A percentile compares a stretch with the other conserved stretches of the same genome.
Evolutionary conservation across 2,113 vertebrate genomes (phyloP).

Genomic region (Podocnemis expansa): DNA sequence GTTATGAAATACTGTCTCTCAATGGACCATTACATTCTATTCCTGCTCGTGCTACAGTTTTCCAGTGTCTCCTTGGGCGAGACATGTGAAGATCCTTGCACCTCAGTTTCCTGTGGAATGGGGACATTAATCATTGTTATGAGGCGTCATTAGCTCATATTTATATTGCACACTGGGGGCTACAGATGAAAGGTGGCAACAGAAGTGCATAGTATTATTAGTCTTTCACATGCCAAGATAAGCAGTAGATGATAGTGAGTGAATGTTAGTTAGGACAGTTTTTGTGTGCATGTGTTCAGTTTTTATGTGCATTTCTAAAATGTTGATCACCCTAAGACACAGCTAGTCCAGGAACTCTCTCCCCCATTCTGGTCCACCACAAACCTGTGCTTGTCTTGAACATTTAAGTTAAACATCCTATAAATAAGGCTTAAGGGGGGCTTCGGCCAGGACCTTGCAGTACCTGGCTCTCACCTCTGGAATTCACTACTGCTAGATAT

Average conservation of each 20-base stretch:
- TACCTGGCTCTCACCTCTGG: background rate
- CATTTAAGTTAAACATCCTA: background rate
- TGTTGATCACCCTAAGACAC: background rate
- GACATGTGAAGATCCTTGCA: background rate
- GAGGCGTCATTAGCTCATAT: background rate
- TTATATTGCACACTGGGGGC: background rate
- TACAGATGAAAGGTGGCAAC: too few relatives aligned
- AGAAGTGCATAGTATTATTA: background rate
- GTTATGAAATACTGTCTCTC: background rate
- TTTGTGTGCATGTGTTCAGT: background rate
- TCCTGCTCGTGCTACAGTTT: too few relatives aligned
- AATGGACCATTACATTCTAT: background rate
- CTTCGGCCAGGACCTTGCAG: too few relatives aligned
- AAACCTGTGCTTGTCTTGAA: background rate
- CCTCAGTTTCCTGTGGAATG: background rate
- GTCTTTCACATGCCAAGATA: background rate
- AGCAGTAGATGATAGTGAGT: background rate
- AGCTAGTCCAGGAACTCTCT: background rate
- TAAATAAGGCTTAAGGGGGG: background rate
- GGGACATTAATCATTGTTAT: background rate
- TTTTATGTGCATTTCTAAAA: background rate
- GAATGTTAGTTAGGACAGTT: background rate
- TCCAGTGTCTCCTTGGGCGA: background rate
- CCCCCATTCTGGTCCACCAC: background rate
- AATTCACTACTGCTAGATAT: background rate